These are phyloP conservation scores for Rhipidura dahli DNA, from an alignment of 2,113 vertebrate genomes.

Conservation along the genomic window DNA sequence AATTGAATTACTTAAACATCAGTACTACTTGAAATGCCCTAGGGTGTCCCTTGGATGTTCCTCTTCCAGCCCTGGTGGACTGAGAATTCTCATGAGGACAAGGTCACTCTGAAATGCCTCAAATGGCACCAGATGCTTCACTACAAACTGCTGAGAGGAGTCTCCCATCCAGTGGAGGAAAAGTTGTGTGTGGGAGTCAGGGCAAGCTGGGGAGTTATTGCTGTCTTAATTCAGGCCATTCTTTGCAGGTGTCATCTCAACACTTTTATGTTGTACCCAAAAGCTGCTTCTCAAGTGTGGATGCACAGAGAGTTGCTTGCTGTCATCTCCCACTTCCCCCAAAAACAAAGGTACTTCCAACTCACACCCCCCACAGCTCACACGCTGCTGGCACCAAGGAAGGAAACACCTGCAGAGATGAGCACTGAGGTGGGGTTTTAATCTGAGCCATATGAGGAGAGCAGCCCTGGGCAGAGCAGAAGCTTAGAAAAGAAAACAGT, in stretches of 20 bases:
- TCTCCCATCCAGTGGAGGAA: not conserved
- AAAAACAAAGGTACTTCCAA: not conserved
- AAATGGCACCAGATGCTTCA: not conserved
- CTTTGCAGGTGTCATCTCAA: not conserved
- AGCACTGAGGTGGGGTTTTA: not conserved
- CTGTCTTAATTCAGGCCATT: not conserved
- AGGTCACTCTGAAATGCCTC: not conserved
- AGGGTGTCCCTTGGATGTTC: not conserved
- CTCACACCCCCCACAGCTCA: not conserved
- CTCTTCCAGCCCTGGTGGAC: not conserved
- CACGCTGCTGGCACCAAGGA: not conserved
- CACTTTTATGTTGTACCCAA: not conserved
- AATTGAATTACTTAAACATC: not conserved
- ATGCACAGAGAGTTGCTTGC: not conserved
- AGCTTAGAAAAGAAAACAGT: not conserved
- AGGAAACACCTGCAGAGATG: conserved; percentile 36
- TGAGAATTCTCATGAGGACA: not conserved
- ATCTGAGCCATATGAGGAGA: not conserved
- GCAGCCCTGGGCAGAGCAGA: not conserved
- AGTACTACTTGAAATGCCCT: not conserved
- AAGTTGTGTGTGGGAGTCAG: not conserved
- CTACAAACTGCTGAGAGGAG: not conserved
- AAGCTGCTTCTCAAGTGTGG: not conserved
- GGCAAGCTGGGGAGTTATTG: not conserved
- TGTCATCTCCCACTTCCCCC: not conserved